Percentiles rank a stretch among this genome's conserved stretches.
Evolutionary conservation across 2,797 vertebrate genomes (phyloP).

Genomic region (Morelia viridis): DNA sequence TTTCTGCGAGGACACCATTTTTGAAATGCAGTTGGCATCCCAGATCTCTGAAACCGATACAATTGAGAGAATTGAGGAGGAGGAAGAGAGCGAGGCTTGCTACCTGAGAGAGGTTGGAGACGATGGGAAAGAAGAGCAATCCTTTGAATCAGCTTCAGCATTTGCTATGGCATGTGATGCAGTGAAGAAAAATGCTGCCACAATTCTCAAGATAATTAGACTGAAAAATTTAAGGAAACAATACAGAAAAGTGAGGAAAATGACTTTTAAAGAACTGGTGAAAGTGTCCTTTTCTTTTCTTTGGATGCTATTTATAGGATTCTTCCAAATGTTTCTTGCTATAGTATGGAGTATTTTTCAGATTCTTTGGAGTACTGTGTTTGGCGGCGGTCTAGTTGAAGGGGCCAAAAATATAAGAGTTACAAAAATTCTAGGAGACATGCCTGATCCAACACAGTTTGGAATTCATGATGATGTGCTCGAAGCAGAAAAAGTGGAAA

Average conservation of each 20-base stretch:
- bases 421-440: slow-evolving; percentile 96
- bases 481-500: slow-evolving; percentile 89
- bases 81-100: slow-evolving; percentile 76
- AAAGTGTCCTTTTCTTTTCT: slow-evolving; percentile 90
- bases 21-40: slow-evolving; percentile 98
- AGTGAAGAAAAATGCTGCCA: slow-evolving; percentile 81
- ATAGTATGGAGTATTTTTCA: slow-evolving; percentile 92
- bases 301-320: slow-evolving; percentile 87
- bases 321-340: slow-evolving; percentile 84
- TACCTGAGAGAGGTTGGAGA: slow-evolving; percentile 76
- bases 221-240: slow-evolving; percentile 87
- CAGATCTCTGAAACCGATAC: slow-evolving; percentile 94
- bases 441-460: slow-evolving; percentile 99
- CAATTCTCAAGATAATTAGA: slow-evolving; percentile 83
- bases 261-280: slow-evolving; percentile 89
- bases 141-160: slow-evolving; percentile 86
- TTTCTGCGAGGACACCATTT: slow-evolving; percentile 98
- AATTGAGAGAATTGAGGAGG: slow-evolving; percentile 84
- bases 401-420: slow-evolving; percentile 98
- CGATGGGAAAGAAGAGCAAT: slow-evolving; percentile 77
- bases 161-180: slow-evolving; percentile 88
- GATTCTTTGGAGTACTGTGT: slow-evolving; percentile 93
- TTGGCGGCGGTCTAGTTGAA: slow-evolving; percentile 95
- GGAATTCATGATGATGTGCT: slow-evolving; percentile 93
- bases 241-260: slow-evolving; percentile 87